Conservation (phyloP, 2,888 invertebrate genomes). For the Parascotia fuliginaria region DNA sequence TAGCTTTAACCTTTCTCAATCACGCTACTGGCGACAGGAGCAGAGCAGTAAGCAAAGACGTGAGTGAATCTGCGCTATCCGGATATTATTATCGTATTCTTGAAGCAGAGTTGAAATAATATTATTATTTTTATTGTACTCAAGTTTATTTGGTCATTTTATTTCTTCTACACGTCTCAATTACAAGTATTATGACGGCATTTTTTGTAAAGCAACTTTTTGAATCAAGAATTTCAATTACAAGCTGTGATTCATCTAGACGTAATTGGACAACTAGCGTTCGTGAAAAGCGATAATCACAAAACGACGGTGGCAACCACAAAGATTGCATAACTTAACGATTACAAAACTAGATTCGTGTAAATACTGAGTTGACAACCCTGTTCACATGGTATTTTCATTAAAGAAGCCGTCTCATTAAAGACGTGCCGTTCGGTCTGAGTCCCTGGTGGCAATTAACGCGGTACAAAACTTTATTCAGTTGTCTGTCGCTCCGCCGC, state of each 20-base stretch:
- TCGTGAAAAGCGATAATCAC: conserved; percentile 16
- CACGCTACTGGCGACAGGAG: no score
- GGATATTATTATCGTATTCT: conserved; percentile 17
- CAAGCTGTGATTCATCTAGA: not conserved
- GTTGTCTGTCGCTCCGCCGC: conserved; percentile 62
- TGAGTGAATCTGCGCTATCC: no score
- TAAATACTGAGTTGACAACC: conserved; percentile 48
- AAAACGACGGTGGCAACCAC: conserved; percentile 14
- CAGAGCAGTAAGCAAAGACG: no score
- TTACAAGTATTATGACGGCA: not conserved
- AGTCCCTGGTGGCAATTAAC: conserved; percentile 74
- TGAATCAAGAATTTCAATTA: not conserved
- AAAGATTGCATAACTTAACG: conserved; percentile 15
- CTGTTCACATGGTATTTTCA: conserved; percentile 75
- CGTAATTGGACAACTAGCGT: conserved; percentile 8
- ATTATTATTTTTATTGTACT: conserved; percentile 15
- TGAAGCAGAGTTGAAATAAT: conserved; percentile 22
- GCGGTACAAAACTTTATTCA: conserved; percentile 76
- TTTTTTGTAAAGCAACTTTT: conserved; percentile 16
- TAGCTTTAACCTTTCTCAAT: no score
- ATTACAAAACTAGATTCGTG: conserved; percentile 42
- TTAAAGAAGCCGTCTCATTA: conserved; percentile 83
- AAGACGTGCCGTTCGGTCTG: conserved; percentile 70
- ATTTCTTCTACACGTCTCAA: conserved; percentile 16
- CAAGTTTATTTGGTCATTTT: conserved; percentile 18